Percentiles rank a stretch among this genome's conserved stretches.
Conservation (phyloP, 2,888 invertebrate genomes). For the Osmoderma eremita region DNA sequence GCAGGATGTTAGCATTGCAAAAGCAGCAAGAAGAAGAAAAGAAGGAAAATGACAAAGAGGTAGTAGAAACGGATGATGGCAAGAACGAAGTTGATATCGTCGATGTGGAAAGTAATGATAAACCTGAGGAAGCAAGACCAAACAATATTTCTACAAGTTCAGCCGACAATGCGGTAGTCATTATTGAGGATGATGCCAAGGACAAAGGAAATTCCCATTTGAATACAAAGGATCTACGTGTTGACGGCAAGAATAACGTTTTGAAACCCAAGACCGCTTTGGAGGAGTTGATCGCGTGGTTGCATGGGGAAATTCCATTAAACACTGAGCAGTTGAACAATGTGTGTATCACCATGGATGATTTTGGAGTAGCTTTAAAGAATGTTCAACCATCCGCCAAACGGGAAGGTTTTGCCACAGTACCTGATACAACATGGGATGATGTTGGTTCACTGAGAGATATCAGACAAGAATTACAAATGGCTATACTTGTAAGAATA, state of each 20-base stretch:
- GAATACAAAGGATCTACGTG: slow-evolving; percentile 50
- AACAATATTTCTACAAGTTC: slow-evolving; percentile 8
- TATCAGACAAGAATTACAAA: slow-evolving; percentile 88
- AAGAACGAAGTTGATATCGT: slow-evolving; percentile 40
- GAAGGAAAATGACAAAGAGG: slow-evolving; percentile 4
- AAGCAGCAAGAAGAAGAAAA: slow-evolving; percentile 47
- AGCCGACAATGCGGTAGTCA: slow-evolving; percentile 45
- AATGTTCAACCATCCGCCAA: slow-evolving; percentile 92
- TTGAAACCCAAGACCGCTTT: slow-evolving; percentile 56
- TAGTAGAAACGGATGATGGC: slow-evolving; percentile 25
- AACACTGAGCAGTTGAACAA: slow-evolving; percentile 71
- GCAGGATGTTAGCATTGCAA: slow-evolving; percentile 48
- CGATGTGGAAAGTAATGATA: slow-evolving; percentile 63
- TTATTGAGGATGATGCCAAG: slow-evolving; percentile 50
- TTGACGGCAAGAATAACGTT: slow-evolving; percentile 41
- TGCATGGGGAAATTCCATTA: slow-evolving; percentile 73
- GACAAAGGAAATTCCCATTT: slow-evolving; percentile 21
- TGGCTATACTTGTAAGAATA: slow-evolving; percentile 81
- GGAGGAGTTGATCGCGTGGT: slow-evolving; percentile 71
- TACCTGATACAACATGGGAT: slow-evolving; percentile 97
- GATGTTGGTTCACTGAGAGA: slow-evolving; percentile 92
- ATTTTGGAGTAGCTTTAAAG: slow-evolving; percentile 82
- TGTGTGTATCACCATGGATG: slow-evolving; percentile 77
- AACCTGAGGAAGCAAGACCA: slow-evolving; percentile 50
- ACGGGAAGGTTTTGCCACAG: slow-evolving; percentile 96